Base-by-base conservation (phyloP, 2,888 invertebrate species). In the Philonicus albiceps region DNA sequence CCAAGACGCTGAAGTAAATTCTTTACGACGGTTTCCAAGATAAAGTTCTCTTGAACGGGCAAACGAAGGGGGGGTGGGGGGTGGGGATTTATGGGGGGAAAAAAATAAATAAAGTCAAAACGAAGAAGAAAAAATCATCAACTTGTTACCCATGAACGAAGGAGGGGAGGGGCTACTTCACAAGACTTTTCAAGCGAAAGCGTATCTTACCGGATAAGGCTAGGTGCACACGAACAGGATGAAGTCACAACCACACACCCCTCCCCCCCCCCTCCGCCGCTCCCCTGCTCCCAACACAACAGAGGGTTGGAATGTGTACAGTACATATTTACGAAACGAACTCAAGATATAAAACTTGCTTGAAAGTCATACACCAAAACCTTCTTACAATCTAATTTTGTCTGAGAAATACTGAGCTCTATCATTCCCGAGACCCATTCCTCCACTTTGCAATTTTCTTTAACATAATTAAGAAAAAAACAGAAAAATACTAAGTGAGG, bases 341-440 rank as follows among this genome's bases (percentile, higher is more conserved):
- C 13, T 8, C 27, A 64, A 43, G 22, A 64, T 64, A 64, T 22
- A 64, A 64, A 64, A 27, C 64, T 64, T 64, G 27, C 22, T 3
- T 27, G 11, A 27, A 64, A 64, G 64, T 64, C 64, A 64, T 64
- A 64, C 64, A 64, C 64, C 22, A 64, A 64, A 64, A 72, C 64
- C 83, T 64, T 83, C 83, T 83, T 55, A 64, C 64, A 83, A 83
- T 64, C 34, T 72, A 64, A 83, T 83, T n/a, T 83, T 64, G 83
- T 83, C 72, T 64, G 83, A 13, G 64, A 49, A 78, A 43, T 34
- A n/a, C 19, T 37, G 76, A 76, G 76, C 76, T 43, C 43, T 49
- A 19, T 78, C 43, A n/a, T 43, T 40, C 49, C 37, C 76, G 37
- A 76, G 27, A n/a, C 40, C 19, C 40, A 40, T 13, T 40, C 19